Evolutionary conservation across 2,888 invertebrate genomes (phyloP), one percentile per base, ranked within the genome.

Genomic region (Tribolium freemani): DNA sequence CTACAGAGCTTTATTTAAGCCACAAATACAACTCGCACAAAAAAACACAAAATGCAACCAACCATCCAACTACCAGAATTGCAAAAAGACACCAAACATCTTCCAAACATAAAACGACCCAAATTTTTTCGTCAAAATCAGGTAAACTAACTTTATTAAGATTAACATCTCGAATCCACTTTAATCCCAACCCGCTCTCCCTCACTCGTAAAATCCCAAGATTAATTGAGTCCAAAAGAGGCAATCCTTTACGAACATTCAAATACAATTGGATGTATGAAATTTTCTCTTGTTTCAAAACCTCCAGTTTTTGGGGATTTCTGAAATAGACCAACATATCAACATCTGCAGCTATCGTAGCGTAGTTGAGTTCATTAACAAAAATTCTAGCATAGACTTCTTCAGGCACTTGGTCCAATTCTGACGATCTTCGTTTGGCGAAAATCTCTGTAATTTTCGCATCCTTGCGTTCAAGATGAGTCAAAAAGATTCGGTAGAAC

Each of bases 211-310:
- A 38, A 30, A 57, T 38, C 3, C 20, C 8, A 6, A 31, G 8
- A 10, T 57, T 44, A 38, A 57, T 13, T 5, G 5, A 5, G 8
- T 38, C 9, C 3, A 57, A 16, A 31, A 38, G 16, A 26, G 44
- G 57, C 8, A 57, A 57, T 38, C 57, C 38, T 16, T 30, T 31
- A 31, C 13, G 54, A 10, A 54, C 54, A 54, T 10, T 6, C n/a
- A 54, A 30, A 6, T 38, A 38, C 5, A 38, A 6, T 9, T 38
- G 31, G 6, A 38, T 3, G 5, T 5, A 4, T 38, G 31, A 38
- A 8, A 38, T 6, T 38, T 38, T 5, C 6, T 38, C 31, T 38
- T 38, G 8, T 38, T 38, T 38, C 6, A 38, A 38, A 38, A 38
- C 6, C 6, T 38, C 8, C 9, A 38, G 6, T 38, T 38, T 38